A percentile compares a stretch with the other conserved stretches of the same genome.
These are phyloP conservation scores for Cyprinus carpio DNA, from an alignment of 2,113 vertebrate species.

Conservation along the genomic window DNA sequence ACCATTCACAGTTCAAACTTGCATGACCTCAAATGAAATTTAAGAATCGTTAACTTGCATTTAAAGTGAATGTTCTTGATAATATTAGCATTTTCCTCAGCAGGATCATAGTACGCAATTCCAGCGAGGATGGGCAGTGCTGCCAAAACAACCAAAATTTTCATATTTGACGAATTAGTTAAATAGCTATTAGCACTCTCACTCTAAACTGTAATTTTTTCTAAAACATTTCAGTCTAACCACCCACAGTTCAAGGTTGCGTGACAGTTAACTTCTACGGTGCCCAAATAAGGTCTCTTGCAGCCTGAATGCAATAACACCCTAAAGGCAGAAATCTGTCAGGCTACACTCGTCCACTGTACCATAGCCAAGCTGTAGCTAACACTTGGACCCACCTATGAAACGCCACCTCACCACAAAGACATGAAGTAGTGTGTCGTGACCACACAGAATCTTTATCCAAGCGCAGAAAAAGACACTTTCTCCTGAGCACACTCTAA, in stretches of 20 bases:
- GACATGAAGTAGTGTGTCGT: conserved; percentile 31
- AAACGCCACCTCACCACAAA: conserved; percentile 38
- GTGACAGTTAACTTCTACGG: conserved; percentile 32
- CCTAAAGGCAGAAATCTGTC: conserved; percentile 40
- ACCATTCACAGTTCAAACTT: conserved; percentile 3
- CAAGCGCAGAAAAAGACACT: conserved; percentile 44
- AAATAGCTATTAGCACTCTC: background rate
- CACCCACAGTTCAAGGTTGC: conserved; percentile 18
- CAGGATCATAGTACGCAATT: background rate
- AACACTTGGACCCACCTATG: conserved; percentile 36
- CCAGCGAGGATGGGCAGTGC: background rate
- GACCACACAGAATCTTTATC: conserved; percentile 52
- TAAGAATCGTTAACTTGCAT: background rate
- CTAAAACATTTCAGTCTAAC: background rate
- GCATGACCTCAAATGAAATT: background rate
- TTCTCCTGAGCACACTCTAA: conserved; percentile 40
- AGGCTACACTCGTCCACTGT: conserved; percentile 25
- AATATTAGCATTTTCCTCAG: background rate
- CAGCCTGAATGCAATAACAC: conserved; percentile 48
- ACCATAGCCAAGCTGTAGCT: background rate
- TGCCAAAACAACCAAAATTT: background rate
- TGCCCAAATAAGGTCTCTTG: conserved; percentile 35
- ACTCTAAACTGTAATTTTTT: background rate
- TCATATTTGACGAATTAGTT: background rate
- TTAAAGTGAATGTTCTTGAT: conserved; percentile 1